Conservation (phyloP, 2,888 invertebrate species). For the Hypolimnas misippus region DNA sequence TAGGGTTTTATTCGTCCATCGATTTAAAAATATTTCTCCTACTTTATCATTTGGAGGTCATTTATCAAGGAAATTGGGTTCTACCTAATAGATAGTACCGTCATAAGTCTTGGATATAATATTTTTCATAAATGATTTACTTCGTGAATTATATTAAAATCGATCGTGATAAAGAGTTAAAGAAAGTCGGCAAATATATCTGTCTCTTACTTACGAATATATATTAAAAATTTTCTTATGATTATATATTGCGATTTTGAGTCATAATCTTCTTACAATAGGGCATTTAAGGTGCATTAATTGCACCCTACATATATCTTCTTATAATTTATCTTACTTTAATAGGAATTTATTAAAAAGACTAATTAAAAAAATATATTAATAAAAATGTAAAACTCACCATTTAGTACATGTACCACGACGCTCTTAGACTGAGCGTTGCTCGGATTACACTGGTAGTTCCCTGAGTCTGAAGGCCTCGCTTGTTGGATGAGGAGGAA, state of each 20-base stretch:
- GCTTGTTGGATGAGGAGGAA: constrained; percentile 95
- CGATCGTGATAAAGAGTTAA: not conserved
- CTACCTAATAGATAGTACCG: constrained; percentile 58
- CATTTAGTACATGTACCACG: constrained; percentile 96
- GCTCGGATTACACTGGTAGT: constrained; percentile 97
- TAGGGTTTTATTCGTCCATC: constrained; percentile 55
- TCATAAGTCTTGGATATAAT: constrained; percentile 45
- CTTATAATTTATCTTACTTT: too few species aligned
- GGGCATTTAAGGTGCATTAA: too few species aligned
- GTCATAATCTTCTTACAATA: too few species aligned
- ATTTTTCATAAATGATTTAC: constrained; percentile 35
- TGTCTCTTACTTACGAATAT: not conserved
- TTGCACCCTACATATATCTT: too few species aligned
- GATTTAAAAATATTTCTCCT: constrained; percentile 61
- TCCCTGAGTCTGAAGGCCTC: constrained; percentile 93
- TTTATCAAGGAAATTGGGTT: constrained; percentile 66
- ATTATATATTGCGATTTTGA: too few species aligned
- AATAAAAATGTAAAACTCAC: constrained; percentile 81
- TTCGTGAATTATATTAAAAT: constrained; percentile 13
- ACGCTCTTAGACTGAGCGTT: constrained; percentile 96
- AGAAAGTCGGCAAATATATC: too few species aligned
- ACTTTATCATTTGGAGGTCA: constrained; percentile 58
- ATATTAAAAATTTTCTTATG: too few species aligned
- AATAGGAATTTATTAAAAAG: too few species aligned
- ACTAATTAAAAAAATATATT: too few species aligned